Base-by-base conservation (phyloP, 1,140 invertebrate species). In the Drosophila ironensis region DNA sequence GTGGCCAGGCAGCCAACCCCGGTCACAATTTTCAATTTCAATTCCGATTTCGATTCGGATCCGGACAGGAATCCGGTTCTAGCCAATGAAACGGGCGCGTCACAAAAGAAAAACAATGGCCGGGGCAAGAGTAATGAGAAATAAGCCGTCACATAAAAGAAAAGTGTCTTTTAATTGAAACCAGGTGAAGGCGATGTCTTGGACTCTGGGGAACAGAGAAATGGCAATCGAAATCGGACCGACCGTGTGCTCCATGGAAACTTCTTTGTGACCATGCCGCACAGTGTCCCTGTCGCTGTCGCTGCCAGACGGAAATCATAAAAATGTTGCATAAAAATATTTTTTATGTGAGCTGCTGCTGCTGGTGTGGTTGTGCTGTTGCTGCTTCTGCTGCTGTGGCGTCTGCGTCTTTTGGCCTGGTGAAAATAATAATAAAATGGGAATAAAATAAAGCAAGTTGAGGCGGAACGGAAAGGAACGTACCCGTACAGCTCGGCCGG, bases 151-250 rank as follows among this genome's bases (percentile, higher is more conserved):
- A 51, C 75, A 52, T 72, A 80, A 69, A 52, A 78, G 63, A 75
- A 81, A 86, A 86, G 80, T 86, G 81, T 86, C 80, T 63, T 72
- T 86, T 86, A 86, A 86, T 86, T 86, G 80, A 86, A 87, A 75
- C 64, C 81, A 86, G 80, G 81, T 86, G 61, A 73, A 73, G 78
- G 35, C 71, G 72, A 48, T 72, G 80, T 41, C 59, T 48, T 46
- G 46, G 45, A 42, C 66, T 30, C 20, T 6, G 5, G 14, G 11
- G 48, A 9, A n/a, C 24, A 27, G 11, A 1, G 50, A 17, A 41
- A 37, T 37, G 33, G 33, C 12, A 16, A 37, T 37, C 33, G 33
- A 37, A 37, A 37, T 17, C 59, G 40, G 48, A 45, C 52, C 40
- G 48, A 45, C 52, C 40, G 35, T 60, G 25, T 57, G 51, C 56